Evolutionary conservation across 2,113 vertebrate genomes (phyloP), one percentile per base, ranked within the genome.

Genomic region (Connochaetes taurinus): DNA sequence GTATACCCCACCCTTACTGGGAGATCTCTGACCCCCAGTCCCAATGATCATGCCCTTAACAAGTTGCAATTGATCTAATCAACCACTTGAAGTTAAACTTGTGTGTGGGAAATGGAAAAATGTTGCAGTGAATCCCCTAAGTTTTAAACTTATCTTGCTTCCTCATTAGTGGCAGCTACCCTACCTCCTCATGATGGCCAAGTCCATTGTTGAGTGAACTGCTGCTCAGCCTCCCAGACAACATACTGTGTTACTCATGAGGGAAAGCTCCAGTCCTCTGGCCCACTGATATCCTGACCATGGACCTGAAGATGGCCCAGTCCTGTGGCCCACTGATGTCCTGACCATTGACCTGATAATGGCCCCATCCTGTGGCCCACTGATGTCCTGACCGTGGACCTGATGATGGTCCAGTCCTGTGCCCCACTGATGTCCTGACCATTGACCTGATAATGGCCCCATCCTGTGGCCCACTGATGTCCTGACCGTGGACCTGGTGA

Each of bases 301-400:
- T 11, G 3, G 57, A 58, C 57, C 23, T 25, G 57, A 27, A 11
- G 0, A 25, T 27, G 0, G 7, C 1, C 57, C 57, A 0, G 0
- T 58, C 58, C 11, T 60, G 25, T 60, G 58, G 2, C 5, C 27
- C 27, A 29, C 58, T 60, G 27, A 60, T 60, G 0, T 6, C 4
- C 25, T 60, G 57, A 60, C 25, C 27, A 0, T 40, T 2, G 67
- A 71, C 19, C 8, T 40, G 7, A 27, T 58, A 0, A 11, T n/a
- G 19, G 2, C 43, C 5, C 5, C 50, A 2, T 9, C 2, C 17
- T 93, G 2, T n/a, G 23, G 58, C 9, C 50, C 43, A 17, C 25
- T 62, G 29, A 45, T 58, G 0, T 27, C 57, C 10, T 27, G 25
- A 58, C 9, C 1, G 0, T 27, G 57, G 57, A 58, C 4, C 10